Percentiles rank a stretch among this genome's conserved stretches.
Evolutionary conservation across 2,797 vertebrate species (phyloP).

Genomic region (Hapalemur alaotrensis): DNA sequence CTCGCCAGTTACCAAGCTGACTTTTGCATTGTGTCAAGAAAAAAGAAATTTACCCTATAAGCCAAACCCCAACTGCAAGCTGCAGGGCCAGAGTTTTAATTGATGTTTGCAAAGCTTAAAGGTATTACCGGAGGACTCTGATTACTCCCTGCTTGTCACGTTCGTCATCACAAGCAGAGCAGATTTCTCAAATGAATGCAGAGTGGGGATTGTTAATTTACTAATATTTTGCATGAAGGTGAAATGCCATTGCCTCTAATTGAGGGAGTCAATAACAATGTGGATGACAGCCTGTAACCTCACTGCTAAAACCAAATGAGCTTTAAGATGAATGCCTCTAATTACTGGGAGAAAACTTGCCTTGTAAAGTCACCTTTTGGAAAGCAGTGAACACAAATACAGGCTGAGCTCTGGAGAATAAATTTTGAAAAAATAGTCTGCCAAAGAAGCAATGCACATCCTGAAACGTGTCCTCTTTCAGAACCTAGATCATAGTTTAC

Average conservation of each 20-base stretch:
- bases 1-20: background rate
- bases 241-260: conserved; percentile 57
- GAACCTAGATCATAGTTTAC: background rate
- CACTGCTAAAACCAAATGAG: background rate
- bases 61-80: background rate
- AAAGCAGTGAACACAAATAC: conserved; percentile 5
- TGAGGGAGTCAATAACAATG: conserved; percentile 30
- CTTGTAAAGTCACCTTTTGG: conserved; percentile 40
- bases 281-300: conserved; percentile 29
- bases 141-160: conserved; percentile 58
- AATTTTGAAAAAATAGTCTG: background rate
- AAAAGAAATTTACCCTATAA: conserved; percentile 33
- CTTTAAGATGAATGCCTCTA: conserved; percentile 45
- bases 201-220: conserved; percentile 62
- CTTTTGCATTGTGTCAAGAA: background rate
- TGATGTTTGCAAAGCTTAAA: conserved; percentile 38
- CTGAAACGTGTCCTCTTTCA: background rate
- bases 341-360: conserved; percentile 40
- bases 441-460: background rate
- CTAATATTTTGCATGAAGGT: conserved; percentile 71
- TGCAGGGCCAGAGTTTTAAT: conserved; percentile 57
- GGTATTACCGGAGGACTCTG: conserved; percentile 11
- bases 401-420: conserved; percentile 15
- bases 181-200: conserved; percentile 70
- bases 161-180: conserved; percentile 19